Percentiles rank a stretch among this genome's conserved stretches.
Evolutionary conservation across 2,113 vertebrate genomes (phyloP).

Genomic region (Phaetusa simplex): DNA sequence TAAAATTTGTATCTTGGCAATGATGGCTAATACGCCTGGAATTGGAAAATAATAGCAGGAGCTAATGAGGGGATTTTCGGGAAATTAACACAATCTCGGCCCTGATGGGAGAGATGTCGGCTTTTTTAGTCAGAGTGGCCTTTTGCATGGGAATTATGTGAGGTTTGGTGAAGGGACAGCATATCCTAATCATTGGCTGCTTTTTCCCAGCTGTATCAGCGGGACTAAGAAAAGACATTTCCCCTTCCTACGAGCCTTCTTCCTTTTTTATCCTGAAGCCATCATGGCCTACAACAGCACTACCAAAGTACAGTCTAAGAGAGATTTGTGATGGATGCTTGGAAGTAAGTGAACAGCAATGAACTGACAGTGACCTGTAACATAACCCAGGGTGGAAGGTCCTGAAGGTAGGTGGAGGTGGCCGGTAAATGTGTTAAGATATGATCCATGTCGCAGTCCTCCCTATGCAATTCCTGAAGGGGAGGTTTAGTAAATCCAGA

Average conservation of each 20-base stretch:
- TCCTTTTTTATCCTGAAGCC: background rate
- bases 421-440: background rate
- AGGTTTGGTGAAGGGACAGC: background rate
- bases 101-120: background rate
- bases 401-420: background rate
- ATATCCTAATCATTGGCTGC: background rate
- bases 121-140: background rate
- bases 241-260: background rate
- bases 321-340: background rate
- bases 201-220: background rate
- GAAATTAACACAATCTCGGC: background rate
- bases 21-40: background rate
- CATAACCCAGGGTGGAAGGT: background rate
- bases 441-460: background rate
- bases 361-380: background rate
- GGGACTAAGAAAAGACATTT: background rate
- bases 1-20: background rate
- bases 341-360: background rate
- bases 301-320: background rate
- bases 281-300: background rate
- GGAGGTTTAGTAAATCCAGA: background rate
- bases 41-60: conserved; percentile 4
- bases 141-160: background rate
- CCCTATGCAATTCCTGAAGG: background rate
- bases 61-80: background rate